Conservation (phyloP, 2,888 invertebrate genomes). For the Macrophya alboannulata region DNA sequence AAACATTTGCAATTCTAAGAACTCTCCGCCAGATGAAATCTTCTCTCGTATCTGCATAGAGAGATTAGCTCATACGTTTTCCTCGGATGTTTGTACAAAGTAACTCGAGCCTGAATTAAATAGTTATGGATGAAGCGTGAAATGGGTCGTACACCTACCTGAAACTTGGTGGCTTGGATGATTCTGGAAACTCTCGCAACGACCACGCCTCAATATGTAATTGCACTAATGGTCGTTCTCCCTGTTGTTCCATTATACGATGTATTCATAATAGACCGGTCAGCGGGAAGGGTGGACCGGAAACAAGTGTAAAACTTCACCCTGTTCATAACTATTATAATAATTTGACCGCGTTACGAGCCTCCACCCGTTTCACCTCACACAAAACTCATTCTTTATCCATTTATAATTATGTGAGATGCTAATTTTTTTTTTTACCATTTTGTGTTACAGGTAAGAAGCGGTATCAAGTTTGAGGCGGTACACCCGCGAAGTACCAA, state of each 20-base stretch:
- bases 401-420: background rate
- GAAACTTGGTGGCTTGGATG: background rate
- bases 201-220: conserved; percentile 52
- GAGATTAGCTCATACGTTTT: conserved; percentile 13
- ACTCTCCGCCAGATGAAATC: conserved; percentile 47
- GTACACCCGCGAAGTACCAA: background rate
- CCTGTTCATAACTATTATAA: conserved; percentile 36
- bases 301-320: conserved; percentile 36
- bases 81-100: conserved; percentile 8
- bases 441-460: conserved; percentile 12
- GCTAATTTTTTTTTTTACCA: background rate
- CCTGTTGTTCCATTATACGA: conserved; percentile 43
- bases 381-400: background rate
- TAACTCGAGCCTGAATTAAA: background rate
- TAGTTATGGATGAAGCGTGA: conserved; percentile 22
- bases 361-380: background rate
- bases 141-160: background rate
- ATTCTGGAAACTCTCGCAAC: conserved; percentile 14
- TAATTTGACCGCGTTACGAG: background rate
- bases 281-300: conserved; percentile 5
- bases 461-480: background rate
- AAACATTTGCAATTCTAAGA: conserved; percentile 37
- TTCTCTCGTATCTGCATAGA: background rate
- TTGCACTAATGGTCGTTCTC: conserved; percentile 36
- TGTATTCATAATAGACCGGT: conserved; percentile 36